Percentiles rank a stretch among this genome's conserved stretches.
Evolutionary conservation across 2,113 vertebrate genomes (phyloP).

Genomic region (rabbit (Oryctolagus cuniculus)): mOryCun1.1 NC_091439.1:124898001-124898500

Average conservation of each 20-base stretch:
- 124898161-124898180: too few species aligned
- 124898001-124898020: too few species aligned
- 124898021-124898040: too few species aligned
- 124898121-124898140: too few species aligned
- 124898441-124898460: too few species aligned
- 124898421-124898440: too few species aligned
- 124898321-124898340: background rate
- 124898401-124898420: constrained; percentile 50
- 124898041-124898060: too few species aligned
- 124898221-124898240: background rate
- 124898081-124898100: too few species aligned
- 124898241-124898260: background rate
- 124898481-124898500: constrained; percentile 63
- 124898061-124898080: too few species aligned
- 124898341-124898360: constrained; percentile 6
- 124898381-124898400: constrained; percentile 70
- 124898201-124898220: background rate
- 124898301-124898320: background rate
- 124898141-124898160: too few species aligned
- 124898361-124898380: constrained; percentile 49
- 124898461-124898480: constrained; percentile 33
- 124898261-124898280: background rate
- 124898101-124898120: too few species aligned
- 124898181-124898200: too few species aligned
- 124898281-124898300: background rate